Evolutionary conservation across 2,888 invertebrate genomes (phyloP).

Genomic region (Mechanitis messenoides): DNA sequence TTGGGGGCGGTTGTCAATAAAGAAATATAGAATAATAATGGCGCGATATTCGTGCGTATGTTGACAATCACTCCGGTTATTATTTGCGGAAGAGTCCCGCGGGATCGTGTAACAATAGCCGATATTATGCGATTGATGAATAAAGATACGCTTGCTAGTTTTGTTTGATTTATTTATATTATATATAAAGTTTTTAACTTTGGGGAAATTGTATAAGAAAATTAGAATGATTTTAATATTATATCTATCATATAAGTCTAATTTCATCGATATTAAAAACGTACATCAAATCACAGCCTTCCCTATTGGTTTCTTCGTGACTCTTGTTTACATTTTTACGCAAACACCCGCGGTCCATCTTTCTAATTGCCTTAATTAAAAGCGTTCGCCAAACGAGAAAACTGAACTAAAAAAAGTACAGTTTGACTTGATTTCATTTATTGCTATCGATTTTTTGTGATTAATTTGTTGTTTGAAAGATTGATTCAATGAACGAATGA

Average conservation of each 20-base stretch:
- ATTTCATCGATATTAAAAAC: conserved; percentile 5
- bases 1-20: conserved; percentile 31
- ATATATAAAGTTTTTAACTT: too few species aligned
- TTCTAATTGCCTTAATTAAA: conserved; percentile 75
- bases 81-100: conserved; percentile 61
- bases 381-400: conserved; percentile 51
- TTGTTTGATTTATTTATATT: background rate
- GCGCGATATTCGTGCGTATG: conserved; percentile 56
- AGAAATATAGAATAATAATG: conserved; percentile 55
- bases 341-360: conserved; percentile 66
- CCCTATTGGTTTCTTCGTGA: conserved; percentile 41
- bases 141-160: conserved; percentile 17
- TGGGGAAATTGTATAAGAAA: too few species aligned
- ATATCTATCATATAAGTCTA: too few species aligned
- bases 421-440: conserved; percentile 15
- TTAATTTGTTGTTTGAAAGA: background rate
- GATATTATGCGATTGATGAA: conserved; percentile 20
- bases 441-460: conserved; percentile 10
- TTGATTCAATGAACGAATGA: too few species aligned
- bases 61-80: conserved; percentile 72
- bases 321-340: conserved; percentile 73
- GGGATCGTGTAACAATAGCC: conserved; percentile 31
- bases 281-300: conserved; percentile 29
- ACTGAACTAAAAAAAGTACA: conserved; percentile 26
- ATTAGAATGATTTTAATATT: too few species aligned